Evolutionary conservation across 2,797 vertebrate species (phyloP), one percentile per base, ranked within the genome.

Genomic region (Diplodus sargus): DNA sequence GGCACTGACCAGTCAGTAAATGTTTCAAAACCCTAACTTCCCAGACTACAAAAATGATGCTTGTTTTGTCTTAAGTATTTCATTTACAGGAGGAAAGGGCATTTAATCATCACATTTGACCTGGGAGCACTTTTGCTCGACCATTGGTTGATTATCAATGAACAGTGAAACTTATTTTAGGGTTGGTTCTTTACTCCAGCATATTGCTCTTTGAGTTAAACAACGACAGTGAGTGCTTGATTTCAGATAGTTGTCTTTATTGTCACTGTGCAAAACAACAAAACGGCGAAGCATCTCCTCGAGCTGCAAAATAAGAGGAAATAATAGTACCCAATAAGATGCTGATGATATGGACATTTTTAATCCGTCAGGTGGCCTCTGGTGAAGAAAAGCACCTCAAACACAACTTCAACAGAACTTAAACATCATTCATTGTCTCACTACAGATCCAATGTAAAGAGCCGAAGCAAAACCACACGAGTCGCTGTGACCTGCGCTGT

Each of bases 341-440:
- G 11, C 39, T 1, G 10, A 39, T 10, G 39, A 39, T 34, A 34
- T 34, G 30, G 6, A 34, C 2, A 39, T 39, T 39, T 39, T 39
- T 39, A 39, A 1, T 39, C 9, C 2, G 10, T 39, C 2, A 7
- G 7, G 23, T 52, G 7, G 28, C 9, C 23, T 28, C 3, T 52
- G 51, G 51, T 30, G 1, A 16, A 18, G 39, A 69, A 45, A 73
- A 51, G 30, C 53, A 61, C 25, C 48, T 59, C 45, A 39, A 58
- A 56, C 4, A 2, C 52, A 25, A 34, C 30, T 34, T 34, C 34
- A 34, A 9, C 70, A 83, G 57, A 70, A 66, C 47, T 82, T 74
- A 25, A 62, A 42, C 68, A 49, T 69, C 45, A 17, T 28, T 72
- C 51, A 52, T 53, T 63, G 25, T 66, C 62, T 76, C 34, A 58